Conservation (phyloP, 2,113 vertebrate genomes). For the Microcebus tavaratra region DNA sequence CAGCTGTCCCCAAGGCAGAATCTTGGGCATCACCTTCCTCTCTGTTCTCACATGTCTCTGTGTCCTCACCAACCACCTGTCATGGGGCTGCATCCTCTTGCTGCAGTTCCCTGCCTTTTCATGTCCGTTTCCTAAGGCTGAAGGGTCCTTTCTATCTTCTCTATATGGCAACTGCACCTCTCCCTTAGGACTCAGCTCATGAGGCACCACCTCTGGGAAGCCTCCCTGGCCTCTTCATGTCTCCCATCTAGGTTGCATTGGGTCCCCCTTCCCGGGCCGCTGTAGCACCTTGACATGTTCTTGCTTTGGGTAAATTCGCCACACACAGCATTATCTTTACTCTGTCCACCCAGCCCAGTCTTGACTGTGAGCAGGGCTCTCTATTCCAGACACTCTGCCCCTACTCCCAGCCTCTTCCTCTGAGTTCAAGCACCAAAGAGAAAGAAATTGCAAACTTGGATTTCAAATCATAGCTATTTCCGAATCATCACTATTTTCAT, state of each 20-base stretch:
- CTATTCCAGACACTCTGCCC: not conserved
- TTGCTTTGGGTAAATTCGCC: not conserved
- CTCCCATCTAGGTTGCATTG: not conserved
- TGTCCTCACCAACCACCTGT: not conserved
- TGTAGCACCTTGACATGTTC: not conserved
- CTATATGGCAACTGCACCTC: not conserved
- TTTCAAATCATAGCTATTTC: not conserved
- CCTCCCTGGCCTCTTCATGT: not conserved
- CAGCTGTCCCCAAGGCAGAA: too few species aligned
- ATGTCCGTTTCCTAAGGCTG: not conserved
- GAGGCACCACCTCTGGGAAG: not conserved
- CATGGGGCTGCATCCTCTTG: not conserved
- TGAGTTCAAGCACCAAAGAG: not conserved
- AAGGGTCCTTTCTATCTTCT: not conserved
- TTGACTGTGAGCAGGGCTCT: not conserved
- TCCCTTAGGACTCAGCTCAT: not conserved
- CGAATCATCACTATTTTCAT: not conserved
- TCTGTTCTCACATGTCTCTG: not conserved
- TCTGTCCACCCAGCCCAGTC: not conserved
- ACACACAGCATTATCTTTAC: not conserved
- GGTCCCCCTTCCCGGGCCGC: not conserved
- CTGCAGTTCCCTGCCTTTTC: not conserved
- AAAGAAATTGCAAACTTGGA: too few species aligned
- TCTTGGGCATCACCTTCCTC: too few species aligned
- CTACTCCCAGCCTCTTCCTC: not conserved